Base-by-base conservation (phyloP, 2,888 invertebrate species). In the Odontomyia ornata region DNA sequence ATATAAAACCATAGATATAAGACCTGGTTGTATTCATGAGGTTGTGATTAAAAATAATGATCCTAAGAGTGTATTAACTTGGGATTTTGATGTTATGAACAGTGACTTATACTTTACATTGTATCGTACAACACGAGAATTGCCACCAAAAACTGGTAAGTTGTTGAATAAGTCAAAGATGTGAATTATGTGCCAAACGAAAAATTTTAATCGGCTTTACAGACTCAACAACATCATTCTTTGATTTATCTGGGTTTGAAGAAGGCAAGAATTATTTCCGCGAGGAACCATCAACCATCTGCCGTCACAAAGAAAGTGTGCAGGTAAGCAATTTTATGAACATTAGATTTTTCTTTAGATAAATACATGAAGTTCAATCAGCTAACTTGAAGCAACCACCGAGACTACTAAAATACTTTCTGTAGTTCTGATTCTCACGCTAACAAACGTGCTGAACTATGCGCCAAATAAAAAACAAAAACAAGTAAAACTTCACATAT, bases 1-100 rank as follows among this genome's bases (percentile, higher is more conserved):
- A 1, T 87, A 87, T 79, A 85, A 86, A 80, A 83, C 83, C 9
- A 82, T 86, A 0, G 86, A 82, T 73, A 78, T 87, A 0, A 84
- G 83, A 78, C 80, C 84, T 1, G 86, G 87, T 13, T 89, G 94
- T 89, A 90, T 91, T 27, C 93, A 94, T 85, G 93, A 94, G 83
- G 91, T 93, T 80, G 88, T 94, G 79, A 91, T 98, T 75, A 89
- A 90, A 71, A 94, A 95, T 81, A 90, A 92, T 76, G 95, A 96
- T 86, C 91, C 93, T 15, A 95, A 95, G 81, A 93, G 95, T 85
- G 96, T 98, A 78, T 89, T 98, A 62, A 97, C 97, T 27, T 98
- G 97, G 97, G 98, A 98, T 88, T 98, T 97, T 88, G 97, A 98
- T 88, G 95, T 97, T 75, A 89, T 97, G 85, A 92, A 95, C 27